phyloP scores from a whole-genome alignment of 1,140 invertebrate genomes.

The Lucilia sericata region DNA sequence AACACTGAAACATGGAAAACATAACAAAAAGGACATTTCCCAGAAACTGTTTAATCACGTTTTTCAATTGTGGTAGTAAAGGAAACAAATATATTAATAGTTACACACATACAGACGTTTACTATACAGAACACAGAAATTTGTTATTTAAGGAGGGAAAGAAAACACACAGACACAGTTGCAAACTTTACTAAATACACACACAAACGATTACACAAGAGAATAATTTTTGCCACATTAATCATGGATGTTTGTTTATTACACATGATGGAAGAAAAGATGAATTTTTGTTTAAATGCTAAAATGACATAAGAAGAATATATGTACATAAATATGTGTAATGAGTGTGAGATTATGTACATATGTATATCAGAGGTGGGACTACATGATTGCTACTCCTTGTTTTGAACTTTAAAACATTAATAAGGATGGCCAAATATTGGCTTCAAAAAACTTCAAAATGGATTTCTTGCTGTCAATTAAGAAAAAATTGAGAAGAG shows the following conservation, averaged over 20 bases:
- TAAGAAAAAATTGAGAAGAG: too few species aligned
- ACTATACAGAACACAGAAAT: not conserved
- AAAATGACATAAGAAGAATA: too few species aligned
- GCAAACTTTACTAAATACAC: not conserved
- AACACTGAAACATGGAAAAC: not conserved
- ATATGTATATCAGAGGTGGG: too few species aligned
- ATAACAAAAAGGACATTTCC: not conserved
- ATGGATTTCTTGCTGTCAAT: too few species aligned
- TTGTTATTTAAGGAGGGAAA: not conserved
- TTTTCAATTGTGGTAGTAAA: not conserved
- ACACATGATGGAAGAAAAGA: not conserved
- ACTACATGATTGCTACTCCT: too few species aligned
- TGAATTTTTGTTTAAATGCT: not conserved
- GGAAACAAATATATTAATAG: not conserved
- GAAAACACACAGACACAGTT: not conserved
- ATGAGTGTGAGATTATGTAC: too few species aligned
- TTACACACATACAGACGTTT: too few species aligned
- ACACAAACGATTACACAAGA: constrained; percentile 33
- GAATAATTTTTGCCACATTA: constrained; percentile 42
- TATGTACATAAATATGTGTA: too few species aligned
- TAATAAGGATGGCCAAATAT: too few species aligned
- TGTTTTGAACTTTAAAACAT: too few species aligned
- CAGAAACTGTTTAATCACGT: not conserved
- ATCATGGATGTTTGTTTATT: constrained; percentile 34
- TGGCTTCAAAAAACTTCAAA: too few species aligned